phyloP scores from a whole-genome alignment of 2,888 invertebrate species.

The Andrena hattorfiana region DNA sequence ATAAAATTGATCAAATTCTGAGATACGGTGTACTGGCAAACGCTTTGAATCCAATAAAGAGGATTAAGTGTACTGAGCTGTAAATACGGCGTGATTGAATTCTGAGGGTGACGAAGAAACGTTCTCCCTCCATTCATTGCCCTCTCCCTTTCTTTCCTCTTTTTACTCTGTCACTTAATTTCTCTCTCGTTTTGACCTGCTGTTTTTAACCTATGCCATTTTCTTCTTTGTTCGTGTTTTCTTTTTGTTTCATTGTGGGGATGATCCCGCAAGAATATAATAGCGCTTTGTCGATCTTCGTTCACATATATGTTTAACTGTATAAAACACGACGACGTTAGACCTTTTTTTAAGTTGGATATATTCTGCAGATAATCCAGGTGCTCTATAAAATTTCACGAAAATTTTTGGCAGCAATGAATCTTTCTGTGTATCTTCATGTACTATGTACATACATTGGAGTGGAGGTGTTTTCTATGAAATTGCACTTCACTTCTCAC shows the following conservation, averaged over 20 bases:
- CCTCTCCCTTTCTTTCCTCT: slow-evolving; percentile 13
- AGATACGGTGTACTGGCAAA: slow-evolving; percentile 71
- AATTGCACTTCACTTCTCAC: too few relatives aligned
- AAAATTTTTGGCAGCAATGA: too few relatives aligned
- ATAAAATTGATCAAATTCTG: slow-evolving; percentile 78
- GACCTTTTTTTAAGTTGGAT: too few relatives aligned
- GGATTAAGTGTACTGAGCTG: slow-evolving; percentile 80
- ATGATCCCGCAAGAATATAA: too few relatives aligned
- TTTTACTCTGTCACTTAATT: slow-evolving; percentile 28
- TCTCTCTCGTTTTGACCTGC: slow-evolving; percentile 8
- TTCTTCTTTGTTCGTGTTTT: slow-evolving; percentile 34
- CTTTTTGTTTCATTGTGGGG: slow-evolving; percentile 23
- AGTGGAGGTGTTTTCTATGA: too few relatives aligned
- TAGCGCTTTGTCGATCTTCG: too few relatives aligned
- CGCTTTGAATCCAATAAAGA: slow-evolving; percentile 79
- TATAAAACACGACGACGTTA: too few relatives aligned
- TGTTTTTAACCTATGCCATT: slow-evolving; percentile 5
- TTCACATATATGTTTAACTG: too few relatives aligned
- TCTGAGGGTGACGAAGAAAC: slow-evolving; percentile 73
- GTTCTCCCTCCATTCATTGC: slow-evolving; percentile 37
- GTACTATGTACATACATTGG: too few relatives aligned
- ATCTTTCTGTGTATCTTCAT: too few relatives aligned
- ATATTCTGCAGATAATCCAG: too few relatives aligned
- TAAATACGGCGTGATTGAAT: slow-evolving; percentile 81
- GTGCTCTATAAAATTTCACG: too few relatives aligned